Evolutionary conservation across 2,888 invertebrate genomes (phyloP), one percentile per base, ranked within the genome.

Genomic region (Tenthredo amoena): DNA sequence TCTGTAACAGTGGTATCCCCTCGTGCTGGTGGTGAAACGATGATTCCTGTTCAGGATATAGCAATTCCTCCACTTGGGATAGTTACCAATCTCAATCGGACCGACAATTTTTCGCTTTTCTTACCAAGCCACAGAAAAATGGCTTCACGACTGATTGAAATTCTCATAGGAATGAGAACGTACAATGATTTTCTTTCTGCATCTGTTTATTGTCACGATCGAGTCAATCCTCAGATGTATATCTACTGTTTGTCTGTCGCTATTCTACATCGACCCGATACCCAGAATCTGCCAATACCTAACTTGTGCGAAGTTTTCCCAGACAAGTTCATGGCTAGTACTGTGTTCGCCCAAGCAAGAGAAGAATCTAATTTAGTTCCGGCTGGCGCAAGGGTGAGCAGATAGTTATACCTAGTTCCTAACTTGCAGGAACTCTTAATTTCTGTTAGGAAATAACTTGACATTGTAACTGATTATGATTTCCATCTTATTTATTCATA

Each of bases 251-350:
- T 93, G 47, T 93, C 93, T 9, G 93, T 93, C n/a, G 92, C 93
- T 26, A 86, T 93, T n/a, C 88, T 93, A 2, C 92, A 92, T 85
- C 93, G 95, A 12, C 92, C 92, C 0, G 96, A 96, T 90, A 96
- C 96, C 26, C 95, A 94, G 88, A 94, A 95, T 82, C 90, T 96
- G 21, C 94, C 94, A 15, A 92, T 96, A 68, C 96, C 96, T 31
- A 95, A 96, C 81, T 95, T 96, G 86, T 95, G 95, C 0, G 96
- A 96, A 90, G 94, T 95, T 31, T 96, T 96, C 91, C 96, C 96
- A 0, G 95, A 95, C 43, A 95, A 96, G 89, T 96, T 96, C 91
- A 93, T 96, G 89, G 95, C 96, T 89, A 95, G 95, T 0, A 94
- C 94, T 89, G 95, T 96, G 1, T 95, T 96, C 89, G 91, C 94